Base-by-base conservation (phyloP, 2,888 invertebrate species). In the Caenorhabditis sp. region DNA sequence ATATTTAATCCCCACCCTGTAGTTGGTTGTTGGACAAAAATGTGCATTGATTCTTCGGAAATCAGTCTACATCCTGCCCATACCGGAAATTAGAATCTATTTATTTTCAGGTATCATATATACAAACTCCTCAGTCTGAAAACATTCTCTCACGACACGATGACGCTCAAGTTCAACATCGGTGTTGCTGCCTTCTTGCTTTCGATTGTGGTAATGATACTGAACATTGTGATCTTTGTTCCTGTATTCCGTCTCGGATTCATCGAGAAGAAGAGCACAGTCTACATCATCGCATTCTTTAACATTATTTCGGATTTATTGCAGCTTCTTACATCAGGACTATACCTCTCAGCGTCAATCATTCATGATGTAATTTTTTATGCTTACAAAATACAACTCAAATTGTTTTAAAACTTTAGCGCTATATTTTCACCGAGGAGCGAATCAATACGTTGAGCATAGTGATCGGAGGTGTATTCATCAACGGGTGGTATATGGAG, bases 221-320 rank as follows among this genome's bases (percentile, higher is more conserved):
- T 35, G 1, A 59, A 59, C 35, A 2, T 38, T 10, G 10, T 59
- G 2, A 59, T 59, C 12, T 19, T 59, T 10, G 3, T 59, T n/a
- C 59, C 59, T 0, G 59, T 59, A 0, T 59, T 59, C 16, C 59
- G 35, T 10, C 10, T 59, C 2, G 59, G 35, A 10, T 59, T 59
- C n/a, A 19, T 59, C 10, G 8, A 31, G 7, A 35, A 35, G 26
- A 59, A 35, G 16, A 59, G 59, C 26, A 22, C 35, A 19, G 22
- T 59, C 31, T 59, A 59, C 28, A 35, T 59, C 0, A 59, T 59
- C 22, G 59, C 59, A 0, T 59, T 59, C 16, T 59, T 59, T 19
- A 59, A 59, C 22, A 35, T 59, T 8, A 19, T 59, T 0, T 35
- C 35, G 5, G 59, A 59, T 22, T 10, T 59, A 3, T 8, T 35